phyloP scores from a whole-genome alignment of 1,140 invertebrate species.

The Eufriesea mexicana region DNA sequence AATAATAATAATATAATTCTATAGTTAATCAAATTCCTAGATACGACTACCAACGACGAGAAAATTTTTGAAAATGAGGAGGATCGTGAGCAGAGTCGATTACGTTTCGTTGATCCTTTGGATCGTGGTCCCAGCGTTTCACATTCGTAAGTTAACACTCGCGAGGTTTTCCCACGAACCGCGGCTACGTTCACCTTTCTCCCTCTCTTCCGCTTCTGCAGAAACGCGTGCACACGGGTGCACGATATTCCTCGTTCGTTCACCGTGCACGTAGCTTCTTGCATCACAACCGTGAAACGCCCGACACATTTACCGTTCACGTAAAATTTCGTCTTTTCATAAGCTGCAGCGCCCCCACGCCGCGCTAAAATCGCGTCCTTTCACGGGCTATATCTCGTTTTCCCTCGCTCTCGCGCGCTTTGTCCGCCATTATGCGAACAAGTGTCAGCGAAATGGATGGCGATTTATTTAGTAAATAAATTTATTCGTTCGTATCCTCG shows the following conservation, averaged over 20 bases:
- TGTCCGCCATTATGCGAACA: too few species aligned
- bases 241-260: constrained; percentile 1
- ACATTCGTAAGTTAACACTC: constrained; percentile 1
- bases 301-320: not conserved
- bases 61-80: too few species aligned
- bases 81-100: not conserved
- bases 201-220: not conserved
- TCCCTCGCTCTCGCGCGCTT: too few species aligned
- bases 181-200: constrained; percentile 27
- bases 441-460: too few species aligned
- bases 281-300: constrained; percentile 19
- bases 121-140: not conserved
- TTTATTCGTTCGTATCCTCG: too few species aligned
- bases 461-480: too few species aligned
- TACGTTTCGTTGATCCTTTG: constrained; percentile 23
- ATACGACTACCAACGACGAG: too few species aligned
- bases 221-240: not conserved
- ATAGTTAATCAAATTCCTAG: too few species aligned
- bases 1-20: too few species aligned
- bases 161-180: constrained; percentile 47
- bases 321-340: not conserved
- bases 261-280: not conserved
- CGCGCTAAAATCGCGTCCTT: too few species aligned
- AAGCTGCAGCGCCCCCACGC: not conserved
- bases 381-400: too few species aligned